phyloP scores from a whole-genome alignment of 2,113 vertebrate genomes.

The Ifrita kowaldi region DNA sequence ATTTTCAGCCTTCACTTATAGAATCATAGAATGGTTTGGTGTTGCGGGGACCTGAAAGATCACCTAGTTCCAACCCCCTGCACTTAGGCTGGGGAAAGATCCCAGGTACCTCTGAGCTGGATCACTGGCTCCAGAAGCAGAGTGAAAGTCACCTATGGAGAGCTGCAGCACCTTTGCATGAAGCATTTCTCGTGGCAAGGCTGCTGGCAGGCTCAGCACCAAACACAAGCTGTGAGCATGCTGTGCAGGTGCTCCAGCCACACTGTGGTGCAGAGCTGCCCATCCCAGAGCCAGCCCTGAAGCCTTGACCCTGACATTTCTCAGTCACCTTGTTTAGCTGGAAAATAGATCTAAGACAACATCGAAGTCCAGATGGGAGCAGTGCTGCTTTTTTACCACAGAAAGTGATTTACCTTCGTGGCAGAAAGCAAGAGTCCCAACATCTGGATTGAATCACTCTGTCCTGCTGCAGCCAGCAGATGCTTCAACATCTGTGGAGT shows the following conservation, averaged over 20 bases:
- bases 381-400: not conserved
- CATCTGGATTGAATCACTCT: conserved; percentile 27
- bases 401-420: not conserved
- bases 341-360: not conserved
- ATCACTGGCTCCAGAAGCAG: not conserved
- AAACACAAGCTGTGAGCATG: rapidly evolving
- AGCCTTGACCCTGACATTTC: not conserved
- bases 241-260: not conserved
- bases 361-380: rapidly evolving
- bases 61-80: not conserved
- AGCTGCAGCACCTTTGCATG: not conserved
- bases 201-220: not conserved
- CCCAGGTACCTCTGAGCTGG: not conserved
- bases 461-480: conserved; percentile 1
- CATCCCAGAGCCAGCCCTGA: not conserved
- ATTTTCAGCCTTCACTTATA: not conserved
- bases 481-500: conserved; percentile 31
- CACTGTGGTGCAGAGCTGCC: not conserved
- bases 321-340: not conserved
- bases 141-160: not conserved
- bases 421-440: not conserved
- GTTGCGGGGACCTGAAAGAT: not conserved
- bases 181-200: not conserved
- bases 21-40: not conserved
- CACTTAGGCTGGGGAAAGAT: not conserved